A percentile compares a stretch with the other conserved stretches of the same genome.
Conservation (phyloP, 92 coral and sea anemone species). For the Zoanthus sansibaricus region DNA sequence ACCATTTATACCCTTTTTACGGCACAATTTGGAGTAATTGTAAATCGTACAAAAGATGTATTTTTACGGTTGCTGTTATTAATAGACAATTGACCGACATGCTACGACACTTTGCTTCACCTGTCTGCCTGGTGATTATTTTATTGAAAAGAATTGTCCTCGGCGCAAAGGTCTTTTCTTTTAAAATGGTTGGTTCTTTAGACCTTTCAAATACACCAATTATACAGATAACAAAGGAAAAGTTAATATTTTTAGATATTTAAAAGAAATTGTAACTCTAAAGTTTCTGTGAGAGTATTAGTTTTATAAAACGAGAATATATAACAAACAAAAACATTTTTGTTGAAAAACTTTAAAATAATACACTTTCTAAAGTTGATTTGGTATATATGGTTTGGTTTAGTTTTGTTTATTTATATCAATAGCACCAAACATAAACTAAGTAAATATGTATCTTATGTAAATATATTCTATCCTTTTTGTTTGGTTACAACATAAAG, state of each 20-base stretch:
- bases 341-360: no score
- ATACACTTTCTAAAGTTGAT: no score
- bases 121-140: conserved; percentile 14
- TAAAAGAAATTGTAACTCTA: not conserved
- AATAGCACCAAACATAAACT: no score
- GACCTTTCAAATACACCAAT: not conserved
- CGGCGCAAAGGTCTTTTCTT: not conserved
- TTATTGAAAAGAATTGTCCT: not conserved
- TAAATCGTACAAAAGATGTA: not conserved
- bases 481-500: no score
- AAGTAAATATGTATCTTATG: no score
- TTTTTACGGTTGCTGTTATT: conserved; percentile 10
- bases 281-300: not conserved
- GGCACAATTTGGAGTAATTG: conserved; percentile 36
- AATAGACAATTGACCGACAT: not conserved
- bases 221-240: not conserved
- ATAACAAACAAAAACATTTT: no score
- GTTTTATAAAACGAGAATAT: no score
- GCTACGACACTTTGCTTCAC: conserved; percentile 6
- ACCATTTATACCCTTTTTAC: not conserved
- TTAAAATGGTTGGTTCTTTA: not conserved
- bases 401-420: no score
- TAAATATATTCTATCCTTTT: no score
- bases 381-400: no score
- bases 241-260: not conserved